A percentile compares a stretch with the other conserved stretches of the same genome.
These are phyloP conservation scores for Pseudomugil tenellus DNA, from an alignment of 2,797 vertebrate species.

Conservation along the genomic window DNA sequence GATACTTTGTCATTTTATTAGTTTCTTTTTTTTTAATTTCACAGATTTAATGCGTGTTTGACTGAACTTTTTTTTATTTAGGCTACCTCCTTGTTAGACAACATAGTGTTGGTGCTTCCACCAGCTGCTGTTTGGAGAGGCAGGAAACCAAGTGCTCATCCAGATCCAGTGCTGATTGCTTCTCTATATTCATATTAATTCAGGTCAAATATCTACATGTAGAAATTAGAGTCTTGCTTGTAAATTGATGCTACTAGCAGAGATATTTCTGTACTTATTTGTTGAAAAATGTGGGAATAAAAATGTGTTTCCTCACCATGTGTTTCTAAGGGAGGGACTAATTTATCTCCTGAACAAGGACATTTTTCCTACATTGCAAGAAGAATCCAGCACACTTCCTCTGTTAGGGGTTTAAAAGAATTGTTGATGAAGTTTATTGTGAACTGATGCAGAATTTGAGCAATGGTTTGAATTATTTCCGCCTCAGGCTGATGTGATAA, in stretches of 20 bases:
- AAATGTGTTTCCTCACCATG: constrained; percentile 48
- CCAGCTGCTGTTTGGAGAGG: constrained; percentile 46
- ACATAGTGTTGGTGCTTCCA: constrained; percentile 35
- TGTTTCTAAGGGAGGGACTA: constrained; percentile 49
- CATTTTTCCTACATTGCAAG: constrained; percentile 54
- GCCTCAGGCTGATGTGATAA: constrained; percentile 14
- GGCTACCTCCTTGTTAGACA: constrained; percentile 13
- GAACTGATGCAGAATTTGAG: constrained; percentile 9
- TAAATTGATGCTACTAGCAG: constrained; percentile 22
- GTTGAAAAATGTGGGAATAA: constrained; percentile 49
- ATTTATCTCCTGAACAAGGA: constrained; percentile 35
- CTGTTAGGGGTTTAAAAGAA: constrained; percentile 23
- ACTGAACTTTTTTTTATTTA: constrained; percentile 1
- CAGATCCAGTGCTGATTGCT: constrained; percentile 50
- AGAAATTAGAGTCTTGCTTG: constrained; percentile 27
- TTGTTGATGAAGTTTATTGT: constrained; percentile 10
- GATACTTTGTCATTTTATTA: background rate
- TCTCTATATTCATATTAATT: constrained; percentile 43
- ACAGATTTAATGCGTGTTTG: background rate
- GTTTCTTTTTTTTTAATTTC: too few species aligned
- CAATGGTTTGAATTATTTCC: constrained; percentile 5
- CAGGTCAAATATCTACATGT: constrained; percentile 58
- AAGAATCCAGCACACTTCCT: constrained; percentile 46
- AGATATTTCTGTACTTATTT: constrained; percentile 22
- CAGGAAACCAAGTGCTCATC: constrained; percentile 25